Percentiles rank a stretch among this genome's conserved stretches.
phyloP scores from a whole-genome alignment of 1,140 invertebrate genomes.

The Drosophila quadrilineata region DNA sequence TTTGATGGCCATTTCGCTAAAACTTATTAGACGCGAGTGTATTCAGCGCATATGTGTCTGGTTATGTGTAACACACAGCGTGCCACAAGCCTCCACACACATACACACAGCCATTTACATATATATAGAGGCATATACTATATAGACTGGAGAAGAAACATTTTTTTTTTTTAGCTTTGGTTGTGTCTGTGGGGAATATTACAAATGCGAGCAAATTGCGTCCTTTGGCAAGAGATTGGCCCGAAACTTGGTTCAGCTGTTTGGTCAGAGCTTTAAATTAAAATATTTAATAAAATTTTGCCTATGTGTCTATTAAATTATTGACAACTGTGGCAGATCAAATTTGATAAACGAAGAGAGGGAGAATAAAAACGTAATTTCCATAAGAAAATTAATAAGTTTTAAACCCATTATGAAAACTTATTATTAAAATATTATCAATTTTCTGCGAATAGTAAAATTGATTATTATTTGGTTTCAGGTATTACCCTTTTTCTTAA shows the following conservation, averaged over 20 bases:
- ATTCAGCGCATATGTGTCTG: slow-evolving; percentile 65
- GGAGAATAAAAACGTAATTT: too few relatives aligned
- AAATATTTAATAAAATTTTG: not conserved
- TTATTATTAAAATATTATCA: too few relatives aligned
- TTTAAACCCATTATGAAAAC: too few relatives aligned
- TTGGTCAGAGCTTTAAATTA: not conserved
- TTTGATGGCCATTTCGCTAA: slow-evolving; percentile 67
- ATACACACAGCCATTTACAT: slow-evolving; percentile 17
- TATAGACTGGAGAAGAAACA: slow-evolving; percentile 51
- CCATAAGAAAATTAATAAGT: too few relatives aligned
- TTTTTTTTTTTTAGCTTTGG: not conserved
- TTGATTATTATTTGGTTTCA: too few relatives aligned
- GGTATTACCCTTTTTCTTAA: too few relatives aligned
- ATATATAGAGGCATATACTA: not conserved
- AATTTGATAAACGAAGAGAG: too few relatives aligned
- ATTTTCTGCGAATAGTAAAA: too few relatives aligned
- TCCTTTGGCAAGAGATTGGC: not conserved
- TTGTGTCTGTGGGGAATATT: not conserved
- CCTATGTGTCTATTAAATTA: too few relatives aligned
- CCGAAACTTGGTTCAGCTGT: not conserved
- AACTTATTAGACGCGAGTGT: slow-evolving; percentile 76
- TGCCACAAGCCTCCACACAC: slow-evolving; percentile 12
- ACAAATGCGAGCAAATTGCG: not conserved
- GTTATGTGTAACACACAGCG: slow-evolving; percentile 59
- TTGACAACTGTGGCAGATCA: too few relatives aligned